Percentiles rank a stretch among this genome's conserved stretches.
Evolutionary conservation across 2,797 vertebrate genomes (phyloP).

Genomic region (Sparidentex hasta): DNA sequence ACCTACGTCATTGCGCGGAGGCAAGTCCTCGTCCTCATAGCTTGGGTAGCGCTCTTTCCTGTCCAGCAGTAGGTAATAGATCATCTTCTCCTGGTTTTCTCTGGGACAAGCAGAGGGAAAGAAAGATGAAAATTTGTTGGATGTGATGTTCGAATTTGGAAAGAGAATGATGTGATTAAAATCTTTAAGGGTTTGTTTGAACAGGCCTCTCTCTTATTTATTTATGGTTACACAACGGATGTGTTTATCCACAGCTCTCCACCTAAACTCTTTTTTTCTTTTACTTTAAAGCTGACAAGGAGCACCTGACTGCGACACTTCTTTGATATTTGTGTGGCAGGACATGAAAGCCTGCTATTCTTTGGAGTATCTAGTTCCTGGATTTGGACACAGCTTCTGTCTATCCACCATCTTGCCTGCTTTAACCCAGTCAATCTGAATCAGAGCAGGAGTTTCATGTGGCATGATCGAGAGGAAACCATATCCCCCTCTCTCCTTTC

Average conservation of each 20-base stretch:
- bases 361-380: background rate
- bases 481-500: slow-evolving; percentile 1
- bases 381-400: slow-evolving; percentile 9
- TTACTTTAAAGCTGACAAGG: slow-evolving; percentile 3
- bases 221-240: background rate
- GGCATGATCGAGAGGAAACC: slow-evolving; percentile 8
- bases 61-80: slow-evolving; percentile 94
- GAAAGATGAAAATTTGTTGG: background rate
- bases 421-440: slow-evolving; percentile 13
- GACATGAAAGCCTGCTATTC: slow-evolving; percentile 1
- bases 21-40: slow-evolving; percentile 94
- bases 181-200: background rate
- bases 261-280: background rate
- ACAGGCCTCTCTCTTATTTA: background rate
- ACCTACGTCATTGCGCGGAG: slow-evolving; percentile 93
- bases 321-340: slow-evolving; percentile 8
- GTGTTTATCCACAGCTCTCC: background rate
- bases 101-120: slow-evolving; percentile 68
- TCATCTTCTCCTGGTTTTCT: slow-evolving; percentile 97
- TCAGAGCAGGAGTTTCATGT: slow-evolving; percentile 4
- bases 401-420: slow-evolving; percentile 5
- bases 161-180: background rate
- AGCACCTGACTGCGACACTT: background rate
- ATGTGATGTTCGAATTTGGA: background rate
- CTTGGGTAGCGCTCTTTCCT: slow-evolving; percentile 95